Percentiles rank a stretch among this genome's conserved stretches.
Evolutionary conservation across 35 echinoderm and acorn worm species (phyloP).

Genomic region (Heliocidaris erythrogramma): DNA sequence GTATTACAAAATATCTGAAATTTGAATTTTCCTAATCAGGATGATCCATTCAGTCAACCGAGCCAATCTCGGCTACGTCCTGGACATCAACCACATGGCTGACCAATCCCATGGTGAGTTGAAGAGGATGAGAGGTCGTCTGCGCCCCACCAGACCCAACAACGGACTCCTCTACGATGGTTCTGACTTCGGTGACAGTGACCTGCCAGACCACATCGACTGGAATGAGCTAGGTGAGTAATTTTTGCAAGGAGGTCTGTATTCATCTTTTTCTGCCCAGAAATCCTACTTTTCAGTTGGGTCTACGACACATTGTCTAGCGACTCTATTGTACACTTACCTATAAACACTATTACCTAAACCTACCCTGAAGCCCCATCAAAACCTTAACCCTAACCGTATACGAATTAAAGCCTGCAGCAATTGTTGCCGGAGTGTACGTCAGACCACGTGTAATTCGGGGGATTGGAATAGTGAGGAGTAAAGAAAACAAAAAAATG

Average conservation of each 20-base stretch:
- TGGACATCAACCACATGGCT: conserved; percentile 84
- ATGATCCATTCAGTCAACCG: conserved; percentile 90
- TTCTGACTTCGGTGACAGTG: conserved; percentile 19
- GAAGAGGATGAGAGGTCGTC: conserved; percentile 65
- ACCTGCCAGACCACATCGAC: conserved; percentile 66
- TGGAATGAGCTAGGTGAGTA: conserved; percentile 85
- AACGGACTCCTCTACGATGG: conserved; percentile 62
- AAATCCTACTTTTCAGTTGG: no score
- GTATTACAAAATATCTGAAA: not conserved
- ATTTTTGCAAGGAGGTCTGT: not conserved
- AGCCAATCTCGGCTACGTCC: conserved; percentile 58
- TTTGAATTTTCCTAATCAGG: conserved; percentile 7
- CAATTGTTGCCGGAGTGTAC: no score
- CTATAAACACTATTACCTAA: no score
- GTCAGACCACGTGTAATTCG: no score
- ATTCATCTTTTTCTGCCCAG: not conserved
- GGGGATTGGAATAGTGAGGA: no score
- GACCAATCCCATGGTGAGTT: conserved; percentile 72
- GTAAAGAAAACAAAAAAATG: no score
- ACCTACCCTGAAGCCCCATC: no score
- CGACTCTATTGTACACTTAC: no score
- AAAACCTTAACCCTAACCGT: no score
- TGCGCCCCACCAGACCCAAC: conserved; percentile 57
- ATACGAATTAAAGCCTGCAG: no score
- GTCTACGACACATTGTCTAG: no score